Evolutionary conservation across 2,113 vertebrate species (phyloP), one percentile per base, ranked within the genome.

Genomic region (Argyrosomus japonicus): DNA sequence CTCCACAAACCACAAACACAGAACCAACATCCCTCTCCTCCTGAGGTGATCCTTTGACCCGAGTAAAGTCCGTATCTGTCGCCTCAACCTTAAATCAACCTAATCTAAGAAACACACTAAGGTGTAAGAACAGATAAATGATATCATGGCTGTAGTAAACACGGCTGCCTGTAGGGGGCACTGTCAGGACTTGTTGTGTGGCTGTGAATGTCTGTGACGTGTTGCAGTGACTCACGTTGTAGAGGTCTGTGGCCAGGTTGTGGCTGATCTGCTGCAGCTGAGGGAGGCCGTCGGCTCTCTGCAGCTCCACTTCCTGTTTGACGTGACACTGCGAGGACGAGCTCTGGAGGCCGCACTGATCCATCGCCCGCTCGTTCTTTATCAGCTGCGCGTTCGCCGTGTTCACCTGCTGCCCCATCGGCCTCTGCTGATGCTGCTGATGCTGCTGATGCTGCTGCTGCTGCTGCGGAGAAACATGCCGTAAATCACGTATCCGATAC

Each of bases 231-330:
- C 92, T 93, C 77, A 95, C 95, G 1, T 87, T 94, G 82, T 95
- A 96, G 2, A 95, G 77, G 62, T 96, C 95, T 0, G 89, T 27
- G 48, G 92, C 70, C 58, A 95, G 83, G 71, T 73, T 87, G 43
- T 94, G 93, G 88, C 88, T 92, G 79, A 92, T 89, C 47, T 95
- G 94, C 9, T 95, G 94, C 4, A 93, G 87, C 68, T 93, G 94
- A 0, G 79, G 81, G 40, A 93, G 82, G 64, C 86, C 63, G 1
- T 77, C 57, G 47, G 69, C 87, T 23, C 87, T 51, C 5, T 68
- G 45, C 0, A 79, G 85, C 18, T 90, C 88, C 0, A 69, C 47
- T 25, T 93, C 93, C 58, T 75, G 90, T 62, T 90, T 94, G 79
- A 83, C 17, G 4, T 76, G 83, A 70, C 79, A 84, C 27, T 86